phyloP scores from a whole-genome alignment of 2,888 invertebrate genomes.

The Cataglyphis altisquamis region DNA sequence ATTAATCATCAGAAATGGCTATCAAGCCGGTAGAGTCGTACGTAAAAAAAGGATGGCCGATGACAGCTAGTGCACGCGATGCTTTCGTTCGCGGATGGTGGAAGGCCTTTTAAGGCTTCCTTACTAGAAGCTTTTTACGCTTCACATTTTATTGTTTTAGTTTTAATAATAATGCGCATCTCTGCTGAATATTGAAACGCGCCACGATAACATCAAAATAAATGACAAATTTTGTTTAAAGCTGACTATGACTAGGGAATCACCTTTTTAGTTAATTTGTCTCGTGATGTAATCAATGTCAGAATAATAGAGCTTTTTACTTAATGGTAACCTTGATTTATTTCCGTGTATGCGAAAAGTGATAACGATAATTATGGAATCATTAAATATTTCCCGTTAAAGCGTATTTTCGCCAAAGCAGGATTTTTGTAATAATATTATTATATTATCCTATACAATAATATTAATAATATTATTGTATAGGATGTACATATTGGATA shows the following conservation, averaged over 20 bases:
- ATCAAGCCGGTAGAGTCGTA: conserved; percentile 29
- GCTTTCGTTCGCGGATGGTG: conserved; percentile 16
- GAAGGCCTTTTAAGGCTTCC: conserved; percentile 17
- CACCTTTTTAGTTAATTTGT: background rate
- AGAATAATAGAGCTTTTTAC: background rate
- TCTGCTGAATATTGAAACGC: background rate
- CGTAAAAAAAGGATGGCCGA: conserved; percentile 38
- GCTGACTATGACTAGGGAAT: background rate
- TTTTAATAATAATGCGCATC: conserved; percentile 3
- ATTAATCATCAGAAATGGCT: conserved; percentile 52
- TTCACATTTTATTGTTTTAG: conserved; percentile 21
- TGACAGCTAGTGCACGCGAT: conserved; percentile 52
- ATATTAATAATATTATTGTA: background rate
- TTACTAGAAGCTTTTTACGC: background rate
- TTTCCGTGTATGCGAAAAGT: background rate
- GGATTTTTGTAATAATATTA: background rate
- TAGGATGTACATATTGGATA: background rate
- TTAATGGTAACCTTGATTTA: background rate
- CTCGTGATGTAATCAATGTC: background rate
- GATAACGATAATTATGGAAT: background rate
- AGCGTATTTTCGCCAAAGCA: background rate
- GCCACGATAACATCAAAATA: conserved; percentile 12
- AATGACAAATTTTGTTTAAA: background rate
- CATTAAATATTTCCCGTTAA: background rate
- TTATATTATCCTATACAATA: no score